Base-by-base conservation (phyloP, 2,888 invertebrate species). In the Standfussiana lucernea region DNA sequence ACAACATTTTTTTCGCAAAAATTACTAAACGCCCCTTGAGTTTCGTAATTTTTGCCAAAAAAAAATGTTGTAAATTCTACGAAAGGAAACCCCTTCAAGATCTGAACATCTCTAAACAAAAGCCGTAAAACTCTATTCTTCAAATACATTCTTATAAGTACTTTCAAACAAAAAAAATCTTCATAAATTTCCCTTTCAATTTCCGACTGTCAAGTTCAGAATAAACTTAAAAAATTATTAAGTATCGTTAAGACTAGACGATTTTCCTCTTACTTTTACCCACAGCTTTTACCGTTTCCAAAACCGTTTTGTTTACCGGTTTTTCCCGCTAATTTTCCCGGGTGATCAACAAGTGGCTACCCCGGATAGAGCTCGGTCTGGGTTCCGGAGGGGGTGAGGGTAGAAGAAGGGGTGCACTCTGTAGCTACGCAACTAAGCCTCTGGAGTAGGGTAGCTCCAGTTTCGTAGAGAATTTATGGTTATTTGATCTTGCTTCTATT, bases 331-430 rank as follows among this genome's bases (percentile, higher is more conserved):
- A 86, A 89, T 88, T 90, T 89, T 83, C 89, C 85, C 56, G 82
- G 83, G 47, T 79, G 86, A 90, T 91, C 92, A 92, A 92, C 92
- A 92, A 92, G 92, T 92, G 92, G 88, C 75, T 84, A 74, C 86
- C 86, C 84, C 42, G 77, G 88, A 80, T 77, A 75, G 69, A 86
- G 86, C 87, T 87, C 77, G 80, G 77, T 80, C 87, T 79, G 78
- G 83, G 77, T 69, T 72, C 61, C 62, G 47, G 64, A 6, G 50
- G 32, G 40, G 42, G 56, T 21, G 67, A n/a, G 68, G 59, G 66
- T 62, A 50, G 62, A 72, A 79, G 72, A 59, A 77, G 78, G 86
- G 77, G 61, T 76, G 74, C 82, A 77, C 75, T 82, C 76, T 42
- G 88, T 87, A 83, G 75, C 90, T 88, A 86, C 85, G 90, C 89